Percentiles rank a stretch among this genome's conserved stretches.
Evolutionary conservation across 2,888 invertebrate genomes (phyloP).

Genomic region (Ennomos fuscantarius): DNA sequence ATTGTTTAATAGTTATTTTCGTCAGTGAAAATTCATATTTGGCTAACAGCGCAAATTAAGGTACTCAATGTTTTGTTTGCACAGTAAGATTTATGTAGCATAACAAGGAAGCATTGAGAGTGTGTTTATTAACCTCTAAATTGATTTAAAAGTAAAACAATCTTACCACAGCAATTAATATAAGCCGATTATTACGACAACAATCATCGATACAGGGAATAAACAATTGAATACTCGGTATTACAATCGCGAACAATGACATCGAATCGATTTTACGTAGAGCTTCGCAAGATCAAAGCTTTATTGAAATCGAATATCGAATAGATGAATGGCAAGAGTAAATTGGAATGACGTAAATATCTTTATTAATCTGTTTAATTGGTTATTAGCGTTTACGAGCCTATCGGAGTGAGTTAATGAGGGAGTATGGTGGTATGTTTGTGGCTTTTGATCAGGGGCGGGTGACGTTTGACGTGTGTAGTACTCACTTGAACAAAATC

Average conservation of each 20-base stretch:
- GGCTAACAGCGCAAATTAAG: not conserved
- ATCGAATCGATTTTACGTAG: constrained; percentile 63
- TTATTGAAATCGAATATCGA: constrained; percentile 61
- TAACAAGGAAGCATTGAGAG: not conserved
- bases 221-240: constrained; percentile 58
- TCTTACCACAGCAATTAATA: constrained; percentile 22
- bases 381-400: constrained; percentile 76
- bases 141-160: constrained; percentile 1
- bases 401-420: constrained; percentile 71
- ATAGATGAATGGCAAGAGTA: constrained; percentile 45
- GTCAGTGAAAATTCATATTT: too few relatives aligned
- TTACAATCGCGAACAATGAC: constrained; percentile 74
- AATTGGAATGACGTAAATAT: constrained; percentile 76
- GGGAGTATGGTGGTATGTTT: constrained; percentile 61
- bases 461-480: constrained; percentile 45
- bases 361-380: constrained; percentile 82
- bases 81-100: too few relatives aligned
- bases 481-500: constrained; percentile 45
- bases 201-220: constrained; percentile 48
- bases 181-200: constrained; percentile 57
- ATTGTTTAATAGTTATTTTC: too few relatives aligned
- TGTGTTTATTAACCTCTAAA: not conserved
- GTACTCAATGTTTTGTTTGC: too few relatives aligned
- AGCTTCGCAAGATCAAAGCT: constrained; percentile 72
- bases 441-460: constrained; percentile 65